Conservation (phyloP, 2,113 vertebrate genomes). For the Murina feae region DNA sequence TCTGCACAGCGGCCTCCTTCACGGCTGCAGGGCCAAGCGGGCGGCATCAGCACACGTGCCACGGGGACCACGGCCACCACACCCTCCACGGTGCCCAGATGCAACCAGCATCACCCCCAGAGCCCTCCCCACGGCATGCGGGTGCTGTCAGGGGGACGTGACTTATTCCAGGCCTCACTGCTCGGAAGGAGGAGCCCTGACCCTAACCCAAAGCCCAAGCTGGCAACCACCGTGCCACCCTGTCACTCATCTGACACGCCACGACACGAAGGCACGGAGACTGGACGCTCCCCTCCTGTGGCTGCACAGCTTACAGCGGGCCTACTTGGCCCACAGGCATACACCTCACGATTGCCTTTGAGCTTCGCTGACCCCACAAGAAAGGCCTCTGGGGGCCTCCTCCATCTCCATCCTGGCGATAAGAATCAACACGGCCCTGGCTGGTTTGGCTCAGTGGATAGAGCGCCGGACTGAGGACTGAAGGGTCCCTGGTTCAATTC, state of each 20-base stretch:
- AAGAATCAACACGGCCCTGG: no score
- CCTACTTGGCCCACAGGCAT: fast-evolving
- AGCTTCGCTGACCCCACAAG: background rate
- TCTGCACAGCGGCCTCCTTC: slow-evolving; percentile 94
- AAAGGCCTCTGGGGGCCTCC: fast-evolving
- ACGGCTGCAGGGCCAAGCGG: slow-evolving; percentile 82
- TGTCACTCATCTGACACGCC: background rate
- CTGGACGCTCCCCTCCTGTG: fast-evolving
- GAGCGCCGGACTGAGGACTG: no score
- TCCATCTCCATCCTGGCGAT: fast-evolving
- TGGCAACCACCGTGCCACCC: background rate
- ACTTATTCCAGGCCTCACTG: background rate
- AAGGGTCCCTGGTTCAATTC: no score
- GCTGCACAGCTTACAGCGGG: background rate
- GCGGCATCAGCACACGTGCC: fast-evolving
- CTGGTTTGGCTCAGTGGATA: no score
- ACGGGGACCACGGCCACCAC: fast-evolving
- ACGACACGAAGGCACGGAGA: background rate
- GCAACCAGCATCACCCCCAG: background rate
- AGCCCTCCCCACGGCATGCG: background rate
- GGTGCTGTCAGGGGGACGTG: background rate
- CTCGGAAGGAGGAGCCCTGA: background rate
- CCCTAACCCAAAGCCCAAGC: background rate
- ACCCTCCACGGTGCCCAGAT: fast-evolving
- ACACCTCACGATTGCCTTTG: background rate